These are phyloP conservation scores for Enteromius treurensis DNA, from an alignment of 2,797 vertebrate genomes.

Conservation along the genomic window DNA sequence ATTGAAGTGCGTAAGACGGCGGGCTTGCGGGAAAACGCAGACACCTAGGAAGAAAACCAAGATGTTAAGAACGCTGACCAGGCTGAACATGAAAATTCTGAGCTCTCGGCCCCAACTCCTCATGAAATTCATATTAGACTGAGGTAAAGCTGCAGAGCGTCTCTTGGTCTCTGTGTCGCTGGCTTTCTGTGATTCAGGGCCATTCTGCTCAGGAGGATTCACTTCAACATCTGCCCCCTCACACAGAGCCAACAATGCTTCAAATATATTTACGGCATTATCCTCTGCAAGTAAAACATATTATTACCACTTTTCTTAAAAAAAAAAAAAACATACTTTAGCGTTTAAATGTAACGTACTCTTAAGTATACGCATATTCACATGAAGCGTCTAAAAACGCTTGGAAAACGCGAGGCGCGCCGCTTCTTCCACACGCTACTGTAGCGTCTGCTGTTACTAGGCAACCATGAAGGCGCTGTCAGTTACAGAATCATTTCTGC, in stretches of 20 bases:
- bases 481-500: too few species aligned
- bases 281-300: background rate
- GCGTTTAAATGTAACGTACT: too few species aligned
- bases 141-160: background rate
- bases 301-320: background rate
- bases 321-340: background rate
- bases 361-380: too few species aligned
- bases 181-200: background rate
- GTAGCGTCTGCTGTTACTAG: too few species aligned
- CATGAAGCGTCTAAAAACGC: too few species aligned
- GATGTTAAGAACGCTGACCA: constrained; percentile 58
- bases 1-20: constrained; percentile 2
- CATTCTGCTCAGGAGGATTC: background rate
- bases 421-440: too few species aligned
- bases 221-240: background rate
- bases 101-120: constrained; percentile 44
- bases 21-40: constrained; percentile 32
- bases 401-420: too few species aligned
- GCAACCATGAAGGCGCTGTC: too few species aligned
- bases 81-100: constrained; percentile 45
- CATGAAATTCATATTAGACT: constrained; percentile 52
- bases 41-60: constrained; percentile 37
- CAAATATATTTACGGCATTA: background rate
- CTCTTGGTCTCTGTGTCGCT: background rate
- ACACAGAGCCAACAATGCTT: background rate